These are phyloP conservation scores for Podotricha telesiphe DNA, from an alignment of 2,888 invertebrate species.

Conservation along the genomic window DNA sequence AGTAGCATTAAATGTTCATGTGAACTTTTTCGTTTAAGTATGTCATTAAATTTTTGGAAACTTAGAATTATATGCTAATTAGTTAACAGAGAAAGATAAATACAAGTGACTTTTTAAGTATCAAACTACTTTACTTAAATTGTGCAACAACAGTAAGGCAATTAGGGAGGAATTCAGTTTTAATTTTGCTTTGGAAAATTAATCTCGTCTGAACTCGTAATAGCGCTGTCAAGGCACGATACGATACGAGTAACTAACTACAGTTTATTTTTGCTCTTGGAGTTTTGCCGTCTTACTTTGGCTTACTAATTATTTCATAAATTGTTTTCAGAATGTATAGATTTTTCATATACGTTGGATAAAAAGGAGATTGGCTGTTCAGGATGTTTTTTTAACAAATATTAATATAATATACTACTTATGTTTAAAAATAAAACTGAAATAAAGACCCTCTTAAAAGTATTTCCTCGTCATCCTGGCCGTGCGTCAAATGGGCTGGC, in stretches of 20 bases:
- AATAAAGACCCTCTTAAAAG: too few species aligned
- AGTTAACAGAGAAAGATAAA: not conserved
- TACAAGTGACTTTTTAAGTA: not conserved
- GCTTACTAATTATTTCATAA: slow-evolving; percentile 13
- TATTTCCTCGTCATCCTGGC: too few species aligned
- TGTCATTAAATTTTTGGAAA: too few species aligned
- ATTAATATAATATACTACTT: too few species aligned
- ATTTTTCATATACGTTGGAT: not conserved
- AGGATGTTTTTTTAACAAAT: too few species aligned
- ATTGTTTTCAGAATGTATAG: not conserved
- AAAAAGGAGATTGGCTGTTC: not conserved
- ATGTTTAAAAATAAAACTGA: too few species aligned
- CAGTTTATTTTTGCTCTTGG: slow-evolving; percentile 14
- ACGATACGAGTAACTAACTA: slow-evolving; percentile 16
- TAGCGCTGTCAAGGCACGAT: slow-evolving; percentile 21
- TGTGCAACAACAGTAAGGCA: slow-evolving; percentile 13
- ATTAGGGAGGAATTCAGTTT: slow-evolving; percentile 24
- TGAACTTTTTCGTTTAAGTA: too few species aligned
- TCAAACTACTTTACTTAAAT: slow-evolving; percentile 4
- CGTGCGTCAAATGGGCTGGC: too few species aligned
- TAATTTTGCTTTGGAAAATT: slow-evolving; percentile 29
- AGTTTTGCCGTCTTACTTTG: slow-evolving; percentile 5
- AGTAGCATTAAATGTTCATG: too few species aligned
- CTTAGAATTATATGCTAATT: not conserved
- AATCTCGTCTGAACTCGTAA: slow-evolving; percentile 25